phyloP scores from a whole-genome alignment of 2,888 invertebrate species.

The Melangyna quadrimaculata region DNA sequence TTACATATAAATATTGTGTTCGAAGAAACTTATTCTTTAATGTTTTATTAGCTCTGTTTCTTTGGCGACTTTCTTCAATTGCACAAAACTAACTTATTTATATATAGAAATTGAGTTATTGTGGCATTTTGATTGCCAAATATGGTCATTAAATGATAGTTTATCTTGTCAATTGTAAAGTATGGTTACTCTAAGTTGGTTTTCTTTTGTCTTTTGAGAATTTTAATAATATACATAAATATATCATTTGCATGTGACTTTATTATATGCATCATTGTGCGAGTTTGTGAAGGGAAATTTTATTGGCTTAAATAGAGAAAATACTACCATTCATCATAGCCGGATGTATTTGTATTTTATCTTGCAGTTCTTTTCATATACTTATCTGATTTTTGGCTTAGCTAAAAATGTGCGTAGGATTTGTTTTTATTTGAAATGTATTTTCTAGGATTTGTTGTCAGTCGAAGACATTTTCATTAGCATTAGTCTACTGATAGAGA shows the following conservation, averaged over 20 bases:
- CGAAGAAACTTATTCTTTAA: background rate
- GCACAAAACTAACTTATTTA: constrained; percentile 72
- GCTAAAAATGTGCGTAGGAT: constrained; percentile 38
- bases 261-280: background rate
- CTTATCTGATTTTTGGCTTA: constrained; percentile 12
- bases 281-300: background rate
- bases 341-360: constrained; percentile 14
- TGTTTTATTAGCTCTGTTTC: background rate
- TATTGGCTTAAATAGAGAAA: constrained; percentile 8
- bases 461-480: background rate
- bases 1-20: background rate
- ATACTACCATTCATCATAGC: constrained; percentile 29
- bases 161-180: constrained; percentile 74
- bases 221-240: background rate
- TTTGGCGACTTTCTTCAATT: constrained; percentile 51
- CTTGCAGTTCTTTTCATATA: constrained; percentile 25
- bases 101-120: constrained; percentile 72
- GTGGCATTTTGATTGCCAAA: constrained; percentile 77
- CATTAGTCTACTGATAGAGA: background rate
- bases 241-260: constrained; percentile 27
- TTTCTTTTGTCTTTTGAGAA: background rate
- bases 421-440: constrained; percentile 7
- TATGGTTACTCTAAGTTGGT: constrained; percentile 9
- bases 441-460: constrained; percentile 16
- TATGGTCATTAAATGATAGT: constrained; percentile 80